Evolutionary conservation across 2,888 invertebrate genomes (phyloP).

Genomic region (Melitaea athalia): DNA sequence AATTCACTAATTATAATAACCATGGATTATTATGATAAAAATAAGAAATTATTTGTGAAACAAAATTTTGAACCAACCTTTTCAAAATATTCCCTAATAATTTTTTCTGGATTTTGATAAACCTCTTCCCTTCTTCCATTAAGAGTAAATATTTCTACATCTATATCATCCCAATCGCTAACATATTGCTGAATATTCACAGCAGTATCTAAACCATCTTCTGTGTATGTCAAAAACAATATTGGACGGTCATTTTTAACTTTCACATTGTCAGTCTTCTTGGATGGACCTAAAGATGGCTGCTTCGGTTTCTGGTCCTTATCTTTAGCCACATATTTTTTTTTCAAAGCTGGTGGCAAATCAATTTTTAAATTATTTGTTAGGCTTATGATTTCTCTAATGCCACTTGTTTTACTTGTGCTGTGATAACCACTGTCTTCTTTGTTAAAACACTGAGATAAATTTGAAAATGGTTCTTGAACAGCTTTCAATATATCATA

Average conservation of each 20-base stretch:
- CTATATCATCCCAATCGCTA: conserved; percentile 63
- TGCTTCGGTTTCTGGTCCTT: conserved; percentile 58
- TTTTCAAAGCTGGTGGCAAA: conserved; percentile 69
- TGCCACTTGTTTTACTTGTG: conserved; percentile 55
- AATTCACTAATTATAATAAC: background rate
- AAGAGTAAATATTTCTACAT: conserved; percentile 68
- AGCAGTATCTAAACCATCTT: conserved; percentile 77
- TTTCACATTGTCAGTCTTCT: conserved; percentile 47
- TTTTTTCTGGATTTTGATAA: conserved; percentile 79
- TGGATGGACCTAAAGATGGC: conserved; percentile 47
- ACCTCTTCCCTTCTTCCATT: conserved; percentile 77
- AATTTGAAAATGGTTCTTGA: conserved; percentile 64
- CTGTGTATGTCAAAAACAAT: conserved; percentile 79
- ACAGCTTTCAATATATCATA: conserved; percentile 79
- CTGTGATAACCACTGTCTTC: conserved; percentile 77
- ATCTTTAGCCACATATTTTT: conserved; percentile 54
- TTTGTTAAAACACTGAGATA: conserved; percentile 66
- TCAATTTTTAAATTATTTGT: conserved; percentile 64
- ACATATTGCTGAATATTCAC: conserved; percentile 75
- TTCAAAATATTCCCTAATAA: conserved; percentile 80
- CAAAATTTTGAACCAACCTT: conserved; percentile 62
- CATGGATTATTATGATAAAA: background rate
- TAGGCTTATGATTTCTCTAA: conserved; percentile 64
- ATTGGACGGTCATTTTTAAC: conserved; percentile 59
- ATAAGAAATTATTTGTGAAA: background rate